A percentile compares a stretch with the other conserved stretches of the same genome.
These are phyloP conservation scores for Meleagris gallopavo DNA, from an alignment of 2,113 vertebrate genomes.

Conservation along the genomic window DNA sequence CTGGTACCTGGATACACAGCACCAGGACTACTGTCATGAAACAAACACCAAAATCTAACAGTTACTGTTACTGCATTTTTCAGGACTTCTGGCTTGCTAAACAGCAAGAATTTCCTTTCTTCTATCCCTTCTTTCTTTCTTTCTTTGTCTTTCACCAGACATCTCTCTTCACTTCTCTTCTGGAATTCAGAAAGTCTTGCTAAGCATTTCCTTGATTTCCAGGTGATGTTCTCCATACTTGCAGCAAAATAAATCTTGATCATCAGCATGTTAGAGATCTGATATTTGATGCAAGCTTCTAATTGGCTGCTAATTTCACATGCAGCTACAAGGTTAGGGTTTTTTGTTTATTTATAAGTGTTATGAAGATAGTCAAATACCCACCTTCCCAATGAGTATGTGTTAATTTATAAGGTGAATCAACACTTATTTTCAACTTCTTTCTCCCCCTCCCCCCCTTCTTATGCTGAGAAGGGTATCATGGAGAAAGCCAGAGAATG, in stretches of 20 bases:
- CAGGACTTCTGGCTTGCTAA: background rate
- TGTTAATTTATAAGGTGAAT: conserved; percentile 80
- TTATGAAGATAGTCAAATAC: conserved; percentile 65
- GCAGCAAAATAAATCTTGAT: conserved; percentile 29
- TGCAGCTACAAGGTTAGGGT: conserved; percentile 20
- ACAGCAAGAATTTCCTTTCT: background rate
- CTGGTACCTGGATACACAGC: background rate
- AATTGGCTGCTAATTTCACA: conserved; percentile 70
- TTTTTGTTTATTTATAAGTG: conserved; percentile 47
- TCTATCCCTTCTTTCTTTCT: background rate
- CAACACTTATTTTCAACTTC: conserved; percentile 50
- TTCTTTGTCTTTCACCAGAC: background rate
- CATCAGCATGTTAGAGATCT: conserved; percentile 31
- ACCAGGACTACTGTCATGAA: background rate
- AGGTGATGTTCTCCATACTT: background rate
- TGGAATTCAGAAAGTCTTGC: background rate
- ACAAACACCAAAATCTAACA: background rate
- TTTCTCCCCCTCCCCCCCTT: background rate
- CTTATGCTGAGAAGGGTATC: background rate
- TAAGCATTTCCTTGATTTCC: background rate
- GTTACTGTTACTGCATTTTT: background rate
- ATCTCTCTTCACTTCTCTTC: background rate
- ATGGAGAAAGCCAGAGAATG: conserved; percentile 30
- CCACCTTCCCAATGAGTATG: background rate
- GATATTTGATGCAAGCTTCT: conserved; percentile 64